A percentile compares a stretch with the other conserved stretches of the same genome.
phyloP scores from a whole-genome alignment of 2,888 invertebrate species.

The Ditylenchus weischeri region DNA sequence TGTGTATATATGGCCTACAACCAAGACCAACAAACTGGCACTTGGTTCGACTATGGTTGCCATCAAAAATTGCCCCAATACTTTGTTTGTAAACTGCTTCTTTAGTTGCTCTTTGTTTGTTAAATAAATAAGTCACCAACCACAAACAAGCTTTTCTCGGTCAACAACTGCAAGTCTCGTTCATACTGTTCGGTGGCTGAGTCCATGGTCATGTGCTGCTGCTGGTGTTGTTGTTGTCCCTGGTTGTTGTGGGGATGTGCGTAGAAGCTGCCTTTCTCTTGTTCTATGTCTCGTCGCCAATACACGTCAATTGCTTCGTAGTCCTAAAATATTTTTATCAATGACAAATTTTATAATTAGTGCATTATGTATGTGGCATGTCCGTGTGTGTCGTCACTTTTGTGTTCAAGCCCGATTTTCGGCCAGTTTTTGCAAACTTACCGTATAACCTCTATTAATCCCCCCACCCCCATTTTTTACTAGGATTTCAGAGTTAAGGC shows the following conservation, averaged over 20 bases:
- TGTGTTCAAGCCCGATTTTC: too few relatives aligned
- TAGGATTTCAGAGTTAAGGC: too few relatives aligned
- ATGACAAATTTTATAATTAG: too few relatives aligned
- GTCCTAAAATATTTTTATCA: slow-evolving; percentile 40
- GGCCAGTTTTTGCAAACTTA: too few relatives aligned
- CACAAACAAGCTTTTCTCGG: slow-evolving; percentile 43
- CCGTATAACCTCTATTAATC: too few relatives aligned
- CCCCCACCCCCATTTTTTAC: too few relatives aligned
- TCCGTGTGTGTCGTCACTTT: too few relatives aligned
- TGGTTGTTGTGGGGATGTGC: not conserved
- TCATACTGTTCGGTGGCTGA: slow-evolving; percentile 43
- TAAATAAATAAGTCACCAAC: slow-evolving; percentile 23
- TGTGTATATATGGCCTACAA: slow-evolving; percentile 56
- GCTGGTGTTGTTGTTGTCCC: not conserved
- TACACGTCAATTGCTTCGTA: slow-evolving; percentile 56
- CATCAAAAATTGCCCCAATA: slow-evolving; percentile 50
- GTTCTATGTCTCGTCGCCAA: slow-evolving; percentile 57
- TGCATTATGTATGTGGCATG: too few relatives aligned
- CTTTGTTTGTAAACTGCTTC: slow-evolving; percentile 48
- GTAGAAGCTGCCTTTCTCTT: slow-evolving; percentile 39
- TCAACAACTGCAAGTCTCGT: slow-evolving; percentile 48
- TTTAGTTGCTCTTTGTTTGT: not conserved
- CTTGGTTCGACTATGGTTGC: slow-evolving; percentile 56
- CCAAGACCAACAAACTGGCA: slow-evolving; percentile 47
- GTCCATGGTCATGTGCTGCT: not conserved